Evolutionary conservation across 2,113 vertebrate genomes (phyloP), one percentile per base, ranked within the genome.

Genomic region (Ascaphus truei): DNA sequence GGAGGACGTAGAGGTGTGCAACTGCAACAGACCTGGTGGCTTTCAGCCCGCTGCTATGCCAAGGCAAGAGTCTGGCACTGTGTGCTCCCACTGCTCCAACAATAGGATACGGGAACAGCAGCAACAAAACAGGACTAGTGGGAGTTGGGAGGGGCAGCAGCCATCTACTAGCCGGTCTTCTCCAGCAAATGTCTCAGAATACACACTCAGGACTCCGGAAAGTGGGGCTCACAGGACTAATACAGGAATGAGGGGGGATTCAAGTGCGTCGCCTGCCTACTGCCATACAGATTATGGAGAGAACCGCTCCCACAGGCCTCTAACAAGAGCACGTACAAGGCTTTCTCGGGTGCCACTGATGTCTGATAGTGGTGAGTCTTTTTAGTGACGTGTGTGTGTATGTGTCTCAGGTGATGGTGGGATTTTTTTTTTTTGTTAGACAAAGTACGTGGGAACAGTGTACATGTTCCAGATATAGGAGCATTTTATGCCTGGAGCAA

Each of bases 281-380:
- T 86, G 78, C 75, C 85, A 83, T 74, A 63, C 82, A 72, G 52
- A 68, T 47, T 77, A 74, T 69, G 68, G 83, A 47, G 86, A 92
- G 63, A 86, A 88, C 55, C 91, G 93, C 65, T 91, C 92, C 10
- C 92, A 95, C 69, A 84, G 97, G 75, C 95, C 97, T 10, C 77
- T 98, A 73, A 99, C 97, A 27, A 89, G 96, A 76, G 95, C 97
- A 36, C 86, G 94, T 80, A 96, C 94, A 75, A 92, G 88, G 75
- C 91, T 92, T 69, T 95, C 92, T 61, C 88, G 89, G 73, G 92
- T 92, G 51, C 89, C 92, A 67, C 83, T 96, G 77, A 79, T 94
- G 68, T 83, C 94, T 3, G 95, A 98, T 81, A 39, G 45, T 13
- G 66, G 66, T 69, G 25, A 69, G 66, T 41, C 10, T 9, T 3